phyloP scores from a whole-genome alignment of 2,113 vertebrate genomes.

The Indri indri region DNA sequence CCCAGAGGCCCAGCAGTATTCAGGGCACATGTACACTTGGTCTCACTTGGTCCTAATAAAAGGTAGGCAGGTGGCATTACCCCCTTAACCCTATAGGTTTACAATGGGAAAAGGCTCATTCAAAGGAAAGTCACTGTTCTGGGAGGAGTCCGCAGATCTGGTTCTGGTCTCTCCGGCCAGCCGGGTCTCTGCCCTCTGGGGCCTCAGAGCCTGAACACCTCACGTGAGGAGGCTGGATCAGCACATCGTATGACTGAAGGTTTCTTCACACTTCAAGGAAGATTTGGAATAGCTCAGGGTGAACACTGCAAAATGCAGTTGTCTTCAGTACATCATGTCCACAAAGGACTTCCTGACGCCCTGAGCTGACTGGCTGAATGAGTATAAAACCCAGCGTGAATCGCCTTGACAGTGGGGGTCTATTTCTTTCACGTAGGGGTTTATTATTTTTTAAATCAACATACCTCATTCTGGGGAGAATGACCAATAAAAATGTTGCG shows the following conservation, averaged over 20 bases:
- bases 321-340: background rate
- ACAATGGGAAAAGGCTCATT: background rate
- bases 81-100: background rate
- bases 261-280: background rate
- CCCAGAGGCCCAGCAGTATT: background rate
- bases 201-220: background rate
- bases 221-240: background rate
- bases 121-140: background rate
- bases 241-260: background rate
- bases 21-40: background rate
- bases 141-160: background rate
- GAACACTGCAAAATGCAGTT: background rate
- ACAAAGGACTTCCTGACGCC: background rate
- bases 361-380: fast-evolving
- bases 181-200: background rate
- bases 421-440: background rate
- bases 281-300: background rate
- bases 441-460: background rate
- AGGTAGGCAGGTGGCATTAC: background rate
- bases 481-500: background rate
- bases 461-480: background rate
- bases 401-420: background rate
- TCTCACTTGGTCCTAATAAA: background rate
- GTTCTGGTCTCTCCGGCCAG: background rate
- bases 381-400: background rate